Conservation (phyloP, 2,888 invertebrate genomes). For the Drosophila maculinotata region DNA sequence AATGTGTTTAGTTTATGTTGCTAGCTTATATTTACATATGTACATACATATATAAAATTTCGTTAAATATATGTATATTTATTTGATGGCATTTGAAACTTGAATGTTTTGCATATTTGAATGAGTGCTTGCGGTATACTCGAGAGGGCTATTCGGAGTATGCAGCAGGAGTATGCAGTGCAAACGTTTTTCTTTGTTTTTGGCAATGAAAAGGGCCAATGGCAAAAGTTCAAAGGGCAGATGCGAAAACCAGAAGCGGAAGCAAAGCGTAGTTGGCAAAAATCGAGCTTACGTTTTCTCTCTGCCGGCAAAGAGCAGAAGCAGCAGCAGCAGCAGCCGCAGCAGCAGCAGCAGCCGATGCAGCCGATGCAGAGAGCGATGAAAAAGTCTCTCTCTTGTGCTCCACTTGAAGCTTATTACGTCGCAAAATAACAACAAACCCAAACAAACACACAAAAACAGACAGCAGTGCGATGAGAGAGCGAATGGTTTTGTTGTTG, state of each 20-base stretch:
- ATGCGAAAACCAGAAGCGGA: conserved; percentile 37
- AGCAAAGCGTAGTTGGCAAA: conserved; percentile 46
- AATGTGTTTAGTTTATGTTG: too few relatives aligned
- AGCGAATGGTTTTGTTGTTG: conserved; percentile 4
- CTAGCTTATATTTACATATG: too few relatives aligned
- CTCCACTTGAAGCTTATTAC: conserved; percentile 44
- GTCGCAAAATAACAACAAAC: conserved; percentile 25
- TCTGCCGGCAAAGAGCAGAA: conserved; percentile 15
- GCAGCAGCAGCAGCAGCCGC: background rate
- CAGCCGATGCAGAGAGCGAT: conserved; percentile 6
- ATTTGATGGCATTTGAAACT: too few relatives aligned
- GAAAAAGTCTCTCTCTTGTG: conserved; percentile 12
- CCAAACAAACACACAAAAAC: conserved; percentile 11
- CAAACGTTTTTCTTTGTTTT: conserved; percentile 18
- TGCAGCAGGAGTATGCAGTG: background rate
- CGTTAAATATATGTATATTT: too few relatives aligned
- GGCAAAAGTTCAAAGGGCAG: conserved; percentile 34
- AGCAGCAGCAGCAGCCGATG: conserved; percentile 2
- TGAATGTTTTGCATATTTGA: background rate
- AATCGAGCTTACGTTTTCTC: conserved; percentile 3
- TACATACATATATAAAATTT: too few relatives aligned
- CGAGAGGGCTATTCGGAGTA: too few relatives aligned
- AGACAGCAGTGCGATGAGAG: background rate
- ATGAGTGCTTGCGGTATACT: too few relatives aligned
- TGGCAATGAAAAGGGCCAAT: conserved; percentile 29